A percentile compares a stretch with the other conserved stretches of the same genome.
Conservation (phyloP, 2,797 vertebrate species). For the Oreochromis mossambicus region DNA sequence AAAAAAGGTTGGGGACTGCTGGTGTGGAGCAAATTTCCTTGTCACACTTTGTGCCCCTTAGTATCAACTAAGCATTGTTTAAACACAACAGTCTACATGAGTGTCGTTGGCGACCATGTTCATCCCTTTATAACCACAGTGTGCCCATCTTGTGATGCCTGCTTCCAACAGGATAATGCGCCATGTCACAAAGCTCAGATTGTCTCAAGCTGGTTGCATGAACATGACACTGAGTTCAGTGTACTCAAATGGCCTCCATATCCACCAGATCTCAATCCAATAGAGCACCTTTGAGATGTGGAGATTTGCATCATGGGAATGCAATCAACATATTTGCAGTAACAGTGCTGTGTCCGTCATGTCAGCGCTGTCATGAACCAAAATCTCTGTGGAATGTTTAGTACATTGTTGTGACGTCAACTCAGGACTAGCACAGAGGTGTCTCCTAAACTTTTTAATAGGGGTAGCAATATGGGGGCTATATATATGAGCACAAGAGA, state of each 20-base stretch:
- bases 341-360: background rate
- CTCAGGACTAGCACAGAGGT: background rate
- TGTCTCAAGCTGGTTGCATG: background rate
- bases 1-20: background rate
- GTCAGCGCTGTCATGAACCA: background rate
- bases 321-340: background rate
- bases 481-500: background rate
- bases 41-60: background rate
- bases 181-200: background rate
- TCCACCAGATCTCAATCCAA: background rate
- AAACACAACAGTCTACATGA: background rate
- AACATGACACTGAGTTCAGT: background rate
- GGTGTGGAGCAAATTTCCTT: background rate
- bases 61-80: background rate
- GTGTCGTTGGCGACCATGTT: background rate
- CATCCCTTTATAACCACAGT: background rate
- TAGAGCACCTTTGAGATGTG: background rate
- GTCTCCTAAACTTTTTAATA: background rate
- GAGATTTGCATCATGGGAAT: background rate
- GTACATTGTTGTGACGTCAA: background rate
- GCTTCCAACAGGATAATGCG: background rate
- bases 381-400: background rate
- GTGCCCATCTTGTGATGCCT: background rate
- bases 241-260: background rate
- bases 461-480: background rate